A percentile compares a stretch with the other conserved stretches of the same genome.
Conservation (phyloP, 2,888 invertebrate species). For the Polyploca ridens region DNA sequence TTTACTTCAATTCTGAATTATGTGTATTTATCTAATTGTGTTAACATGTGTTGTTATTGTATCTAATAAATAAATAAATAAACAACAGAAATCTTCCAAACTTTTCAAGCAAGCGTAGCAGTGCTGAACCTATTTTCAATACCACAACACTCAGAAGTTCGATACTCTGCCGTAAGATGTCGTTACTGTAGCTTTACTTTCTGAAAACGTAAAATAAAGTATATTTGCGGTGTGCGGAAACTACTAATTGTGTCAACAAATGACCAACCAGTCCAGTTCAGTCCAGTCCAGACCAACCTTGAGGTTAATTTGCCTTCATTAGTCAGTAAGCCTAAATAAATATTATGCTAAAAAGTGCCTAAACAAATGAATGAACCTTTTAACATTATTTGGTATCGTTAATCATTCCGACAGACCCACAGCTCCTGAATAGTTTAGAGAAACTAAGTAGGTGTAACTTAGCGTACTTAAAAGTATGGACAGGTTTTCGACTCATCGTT, state of each 20-base stretch:
- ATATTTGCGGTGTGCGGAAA: not conserved
- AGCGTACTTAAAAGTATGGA: not conserved
- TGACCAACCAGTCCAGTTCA: too few species aligned
- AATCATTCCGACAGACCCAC: constrained; percentile 8
- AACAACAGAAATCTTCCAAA: not conserved
- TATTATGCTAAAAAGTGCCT: constrained; percentile 11
- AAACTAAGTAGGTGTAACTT: not conserved
- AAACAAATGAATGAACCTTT: constrained; percentile 11
- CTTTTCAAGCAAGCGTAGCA: not conserved
- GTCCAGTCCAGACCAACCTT: too few species aligned
- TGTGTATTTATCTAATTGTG: too few species aligned
- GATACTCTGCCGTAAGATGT: not conserved
- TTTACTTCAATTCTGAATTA: too few species aligned
- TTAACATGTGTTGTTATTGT: too few species aligned
- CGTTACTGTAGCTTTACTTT: not conserved
- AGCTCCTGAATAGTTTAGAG: constrained; percentile 6
- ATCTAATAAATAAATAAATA: not conserved
- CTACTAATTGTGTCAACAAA: constrained; percentile 2
- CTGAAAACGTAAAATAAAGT: not conserved
- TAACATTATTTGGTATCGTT: constrained; percentile 6
- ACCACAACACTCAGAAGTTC: not conserved
- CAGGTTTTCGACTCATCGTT: not conserved
- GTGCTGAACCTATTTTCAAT: not conserved
- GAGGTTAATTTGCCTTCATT: constrained; percentile 4
- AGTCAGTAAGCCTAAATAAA: constrained; percentile 9